These are phyloP conservation scores for Bombus consobrinus DNA, from an alignment of 1,140 invertebrate species.

Conservation along the genomic window DNA sequence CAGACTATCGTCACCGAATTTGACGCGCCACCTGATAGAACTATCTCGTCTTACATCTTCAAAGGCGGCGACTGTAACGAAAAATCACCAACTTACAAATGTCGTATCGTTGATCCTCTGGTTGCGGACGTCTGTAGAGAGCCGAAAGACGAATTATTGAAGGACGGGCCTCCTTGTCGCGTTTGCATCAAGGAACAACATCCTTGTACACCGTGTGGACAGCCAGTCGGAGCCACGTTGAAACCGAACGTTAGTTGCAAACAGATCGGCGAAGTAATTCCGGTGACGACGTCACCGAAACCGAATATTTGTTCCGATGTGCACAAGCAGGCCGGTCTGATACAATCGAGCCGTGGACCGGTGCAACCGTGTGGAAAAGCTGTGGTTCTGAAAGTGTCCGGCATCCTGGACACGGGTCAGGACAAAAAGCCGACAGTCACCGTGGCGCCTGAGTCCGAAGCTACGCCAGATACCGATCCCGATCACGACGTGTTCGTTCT, in stretches of 20 bases:
- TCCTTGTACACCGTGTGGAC: slow-evolving; percentile 65
- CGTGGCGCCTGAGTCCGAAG: slow-evolving; percentile 64
- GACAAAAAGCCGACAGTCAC: slow-evolving; percentile 69
- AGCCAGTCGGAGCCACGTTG: neutral
- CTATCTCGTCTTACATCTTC: slow-evolving; percentile 63
- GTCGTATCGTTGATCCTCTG: slow-evolving; percentile 54
- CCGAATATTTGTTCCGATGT: neutral
- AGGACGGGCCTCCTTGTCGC: neutral
- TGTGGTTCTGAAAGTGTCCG: slow-evolving; percentile 78
- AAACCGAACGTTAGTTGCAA: slow-evolving; percentile 2
- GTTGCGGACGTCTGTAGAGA: slow-evolving; percentile 2
- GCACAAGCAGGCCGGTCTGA: slow-evolving; percentile 28
- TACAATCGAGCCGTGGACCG: slow-evolving; percentile 68
- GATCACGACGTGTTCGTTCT: slow-evolving; percentile 79
- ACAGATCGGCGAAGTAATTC: neutral
- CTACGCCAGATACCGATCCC: slow-evolving; percentile 39
- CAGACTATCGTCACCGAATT: slow-evolving; percentile 77
- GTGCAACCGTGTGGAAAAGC: slow-evolving; percentile 73
- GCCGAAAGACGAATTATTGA: slow-evolving; percentile 16
- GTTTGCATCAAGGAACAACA: slow-evolving; percentile 50
- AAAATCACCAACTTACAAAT: slow-evolving; percentile 65
- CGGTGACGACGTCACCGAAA: neutral
- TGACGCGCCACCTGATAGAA: slow-evolving; percentile 45
- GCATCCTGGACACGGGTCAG: slow-evolving; percentile 57
- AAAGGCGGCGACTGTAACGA: slow-evolving; percentile 59